These are phyloP conservation scores for Ennomos erosarius DNA, from an alignment of 2,888 invertebrate genomes.

Conservation along the genomic window DNA sequence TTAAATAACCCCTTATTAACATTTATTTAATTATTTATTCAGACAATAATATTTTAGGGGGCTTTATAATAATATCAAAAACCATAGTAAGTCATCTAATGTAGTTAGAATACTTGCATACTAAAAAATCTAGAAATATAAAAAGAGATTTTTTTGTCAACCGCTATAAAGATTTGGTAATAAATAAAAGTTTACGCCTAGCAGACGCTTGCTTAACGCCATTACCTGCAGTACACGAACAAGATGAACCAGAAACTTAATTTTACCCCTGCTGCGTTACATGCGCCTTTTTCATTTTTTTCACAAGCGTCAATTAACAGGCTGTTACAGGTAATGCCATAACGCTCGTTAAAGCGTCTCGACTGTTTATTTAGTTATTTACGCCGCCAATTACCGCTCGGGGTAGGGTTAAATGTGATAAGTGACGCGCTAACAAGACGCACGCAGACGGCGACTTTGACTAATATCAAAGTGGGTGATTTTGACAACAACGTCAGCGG, in stretches of 20 bases:
- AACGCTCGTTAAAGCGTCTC: conserved; percentile 42
- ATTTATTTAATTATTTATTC: no score
- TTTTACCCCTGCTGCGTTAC: neutral
- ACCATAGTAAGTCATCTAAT: no score
- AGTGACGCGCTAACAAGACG: conserved; percentile 62
- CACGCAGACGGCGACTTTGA: conserved; percentile 40
- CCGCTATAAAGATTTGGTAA: no score
- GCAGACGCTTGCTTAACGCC: no score
- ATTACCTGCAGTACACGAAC: no score
- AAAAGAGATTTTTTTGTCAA: no score
- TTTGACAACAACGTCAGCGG: conserved; percentile 18
- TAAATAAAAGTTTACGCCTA: no score
- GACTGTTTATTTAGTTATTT: conserved; percentile 60
- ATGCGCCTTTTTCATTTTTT: conserved; percentile 22
- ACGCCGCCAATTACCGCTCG: conserved; percentile 60
- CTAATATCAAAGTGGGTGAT: conserved; percentile 29
- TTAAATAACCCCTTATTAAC: no score
- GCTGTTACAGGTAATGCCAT: conserved; percentile 41
- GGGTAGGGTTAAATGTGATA: conserved; percentile 63
- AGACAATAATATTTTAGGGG: no score
- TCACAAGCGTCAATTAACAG: conserved; percentile 38
- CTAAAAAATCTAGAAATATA: no score
- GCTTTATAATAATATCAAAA: no score
- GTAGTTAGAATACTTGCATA: no score
- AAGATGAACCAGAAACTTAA: neutral